Evolutionary conservation across 2,888 invertebrate species (phyloP), one percentile per base, ranked within the genome.

Genomic region (Caenorhabditis panamensis): DNA sequence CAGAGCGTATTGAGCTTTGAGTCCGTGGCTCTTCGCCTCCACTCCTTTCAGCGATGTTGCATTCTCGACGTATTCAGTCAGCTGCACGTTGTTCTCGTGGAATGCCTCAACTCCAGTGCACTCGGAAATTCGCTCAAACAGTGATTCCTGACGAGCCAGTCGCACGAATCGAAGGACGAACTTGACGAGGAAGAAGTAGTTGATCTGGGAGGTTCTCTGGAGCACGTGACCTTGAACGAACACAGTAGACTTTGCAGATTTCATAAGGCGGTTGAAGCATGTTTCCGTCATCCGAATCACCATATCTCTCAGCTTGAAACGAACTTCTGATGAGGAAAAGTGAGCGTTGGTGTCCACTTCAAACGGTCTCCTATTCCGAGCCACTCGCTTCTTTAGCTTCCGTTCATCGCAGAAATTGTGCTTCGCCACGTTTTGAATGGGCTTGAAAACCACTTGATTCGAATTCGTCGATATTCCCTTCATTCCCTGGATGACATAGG

Each of bases 31-130:
- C 44, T 83, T 82, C 22, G 81, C 85, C 41, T 83, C 83, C 0
- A 64, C 54, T 37, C 92, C 96, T 97, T 91, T 97, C 96, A 58
- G 94, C 91, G 94, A 73, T 20, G 61, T 69, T 6, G 83, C 83
- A 26, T 73, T 82, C 58, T 86, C 85, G 37, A 86, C 75, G 58
- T 82, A 82, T 49, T 85, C 78, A 2, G 77, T 73, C n/a, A 97
- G 94, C 92, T 96, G 95, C 88, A 95, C 95, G 92, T 97, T 96
- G 9, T 97, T 95, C 92, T 95, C 95, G 92, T 98, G 96, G 92
- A 98, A 97, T 88, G 95, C 94, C 82, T 95, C 94, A 4, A 96
- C 94, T 20, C 96, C 95, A 93, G 97, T 94, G 1, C 97, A 97
- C 51, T 75, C 67, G 8, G 61, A 61, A 11, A 80, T 62, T 13